Evolutionary conservation across 1,140 invertebrate genomes (phyloP), one percentile per base, ranked within the genome.

Genomic region (Drosophila sulfurigaster): DNA sequence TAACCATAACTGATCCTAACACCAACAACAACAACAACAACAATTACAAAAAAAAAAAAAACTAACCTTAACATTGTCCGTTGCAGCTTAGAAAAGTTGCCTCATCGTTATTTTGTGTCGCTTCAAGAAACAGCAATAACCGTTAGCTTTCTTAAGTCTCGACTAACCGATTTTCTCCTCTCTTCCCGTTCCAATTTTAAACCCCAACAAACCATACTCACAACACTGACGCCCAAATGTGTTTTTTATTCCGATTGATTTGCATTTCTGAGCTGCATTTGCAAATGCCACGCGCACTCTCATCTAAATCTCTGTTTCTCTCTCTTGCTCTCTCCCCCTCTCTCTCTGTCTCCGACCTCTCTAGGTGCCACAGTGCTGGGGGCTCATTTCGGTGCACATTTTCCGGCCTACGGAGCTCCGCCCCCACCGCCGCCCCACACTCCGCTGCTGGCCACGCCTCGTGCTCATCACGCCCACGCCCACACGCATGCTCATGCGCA

Each of bases 381-480:
- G 28, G 76, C 89, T 5, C 91, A 92, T 7, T 92, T 87, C 52
- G 91, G 81, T 10, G 69, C 67, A n/a, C 85, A 77, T 7, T 92
- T 89, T 41, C 56, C 81, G 11, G 77, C 80, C 16, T 92, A 90
- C 49, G 80, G 82, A 6, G 82, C 68, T 1, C 75, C 91, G 0
- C 75, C 91, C 0, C 75, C 85, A 6, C 75, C 93, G 32, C 68
- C 93, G 89, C 77, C 91, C 78, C 77, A 93, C 93, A 80, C 86
- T 0, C 75, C 89, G 32, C 58, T 91, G 28, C 60, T 93, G 62
- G 80, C 93, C 82, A 79, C 91, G 88, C 77, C 93, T 85, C 78
- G 94, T 93, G 75, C 94, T 92, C 93, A 93, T 93, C 90, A 94
- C 93, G 76, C 94, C 93, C 92, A 92, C 88, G 64, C 63, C 13